Base-by-base conservation (phyloP, 2,113 vertebrate species). In the Lepidothrix coronata region DNA sequence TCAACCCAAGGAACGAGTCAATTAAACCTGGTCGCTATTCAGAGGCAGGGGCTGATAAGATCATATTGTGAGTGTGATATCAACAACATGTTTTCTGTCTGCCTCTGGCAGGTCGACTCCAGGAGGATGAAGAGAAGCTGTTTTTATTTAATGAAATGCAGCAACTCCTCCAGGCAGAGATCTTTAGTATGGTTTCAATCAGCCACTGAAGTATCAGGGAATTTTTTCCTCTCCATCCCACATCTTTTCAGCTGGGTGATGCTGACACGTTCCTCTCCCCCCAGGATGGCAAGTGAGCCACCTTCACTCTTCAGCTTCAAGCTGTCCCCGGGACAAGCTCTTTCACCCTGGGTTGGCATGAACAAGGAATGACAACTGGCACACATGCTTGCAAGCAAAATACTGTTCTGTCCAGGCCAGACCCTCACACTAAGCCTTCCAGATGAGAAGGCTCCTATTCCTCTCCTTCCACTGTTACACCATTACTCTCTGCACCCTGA, bases 71-170 rank as follows among this genome's bases (percentile, higher is more conserved):
- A 95, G 55, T 20, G 31, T 5, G 66, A 19, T 77, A 89, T 35
- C 92, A 71, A 31, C 31, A 41, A 11, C 2, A 1, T 70, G 79
- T 58, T 55, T 91, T 92, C 72, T 89, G 77, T 41, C 86, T 88
- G 85, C 30, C 54, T 48, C 63, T 81, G 74, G 86, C 95, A 91
- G 89, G 46, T 81, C 0, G 0, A 22, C 66, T 88, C 43, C 52
- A 70, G n/a, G 2, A 41, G 43, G 70, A 92, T 51, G 63, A 76
- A 41, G 13, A 78, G 59, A 79, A 9, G 30, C 61, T 61, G 92
- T 20, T 82, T 91, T 71, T 43, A 62, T 87, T 89, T 88, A 95
- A 95, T 71, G 46, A 94, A 94, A 87, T 9, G 31, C 68, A 75
- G 72, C 68, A 94, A 80, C 86, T 95, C 86, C 59, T 3, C 3